phyloP scores from a whole-genome alignment of 2,797 vertebrate genomes.

The Tarsius wallacei region DNA sequence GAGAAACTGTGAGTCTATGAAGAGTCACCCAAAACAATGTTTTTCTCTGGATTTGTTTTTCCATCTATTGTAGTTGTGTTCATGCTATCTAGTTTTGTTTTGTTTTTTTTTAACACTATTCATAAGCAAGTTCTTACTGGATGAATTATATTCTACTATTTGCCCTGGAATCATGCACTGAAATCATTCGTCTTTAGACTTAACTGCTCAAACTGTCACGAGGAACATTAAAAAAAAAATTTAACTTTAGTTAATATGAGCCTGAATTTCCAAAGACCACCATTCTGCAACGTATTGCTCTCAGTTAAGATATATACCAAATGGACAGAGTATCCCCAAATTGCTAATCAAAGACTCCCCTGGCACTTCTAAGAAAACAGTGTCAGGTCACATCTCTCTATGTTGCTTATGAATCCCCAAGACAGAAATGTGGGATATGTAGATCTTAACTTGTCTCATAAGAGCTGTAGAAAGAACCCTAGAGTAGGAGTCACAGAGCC shows the following conservation, averaged over 20 bases:
- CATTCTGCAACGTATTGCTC: not conserved
- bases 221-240: not conserved
- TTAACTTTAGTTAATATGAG: not conserved
- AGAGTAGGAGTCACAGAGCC: not conserved
- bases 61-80: not conserved
- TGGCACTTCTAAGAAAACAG: not conserved
- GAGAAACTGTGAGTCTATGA: slow-evolving; percentile 12
- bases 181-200: slow-evolving; percentile 53
- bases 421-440: not conserved
- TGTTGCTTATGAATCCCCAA: not conserved
- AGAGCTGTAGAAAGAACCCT: not conserved
- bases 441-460: not conserved
- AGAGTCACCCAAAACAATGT: not conserved
- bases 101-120: not conserved
- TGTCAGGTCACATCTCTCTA: not conserved
- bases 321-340: not conserved
- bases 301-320: not conserved
- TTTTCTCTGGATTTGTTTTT: slow-evolving; percentile 46
- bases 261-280: slow-evolving; percentile 53
- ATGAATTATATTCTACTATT: not conserved
- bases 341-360: not conserved
- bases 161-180: not conserved
- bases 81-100: not conserved
- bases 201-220: not conserved
- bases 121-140: not conserved